Base-by-base conservation (phyloP, 1,140 invertebrate species). In the Hestina assimilis region DNA sequence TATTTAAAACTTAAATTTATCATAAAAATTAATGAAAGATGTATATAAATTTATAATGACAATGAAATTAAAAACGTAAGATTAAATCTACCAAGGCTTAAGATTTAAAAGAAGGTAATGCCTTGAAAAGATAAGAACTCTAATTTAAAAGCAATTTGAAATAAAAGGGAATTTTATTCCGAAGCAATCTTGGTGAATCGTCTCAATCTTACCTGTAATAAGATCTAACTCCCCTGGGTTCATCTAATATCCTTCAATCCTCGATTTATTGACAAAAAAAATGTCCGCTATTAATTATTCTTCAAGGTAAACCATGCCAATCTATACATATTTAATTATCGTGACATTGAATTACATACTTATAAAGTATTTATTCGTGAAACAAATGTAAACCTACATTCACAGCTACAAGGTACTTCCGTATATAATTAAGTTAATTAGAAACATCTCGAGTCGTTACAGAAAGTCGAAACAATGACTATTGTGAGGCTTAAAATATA, bases 341-440 rank as follows among this genome's bases (percentile, higher is more conserved):
- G 20, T 55, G 54, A 53, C 54, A 58, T 63, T 63, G 60, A 64
- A 47, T 17, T 23, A 33, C 8, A 14, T 55, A 45, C 38, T 50
- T 55, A 50, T 53, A 45, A 46, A 63, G 28, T 26, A 33, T 48
- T 54, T 54, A 55, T 59, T 54, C 45, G 51, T 63, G 23, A 63
- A 59, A 59, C 55, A 63, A 54, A 54, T 47, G 50, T 46, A 51
- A 55, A 59, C 55, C 45, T 41, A 54, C 48, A 47, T 42, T 54
- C 33, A 19, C 50, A 40, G n/a, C 24, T n/a, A 28, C 52, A 57
- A 60, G 63, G 53, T 58, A 60, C 48, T 65, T 65, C 63, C 63
- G 51, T 50, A 63, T 57, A 40, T 56, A 64, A 64, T 64, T 64
- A 61, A 48, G 53, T 38, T 50, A 65, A 65, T 65, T 61, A 61